These are phyloP conservation scores for Todus mexicanus DNA, from an alignment of 2,797 vertebrate genomes.

Conservation along the genomic window DNA sequence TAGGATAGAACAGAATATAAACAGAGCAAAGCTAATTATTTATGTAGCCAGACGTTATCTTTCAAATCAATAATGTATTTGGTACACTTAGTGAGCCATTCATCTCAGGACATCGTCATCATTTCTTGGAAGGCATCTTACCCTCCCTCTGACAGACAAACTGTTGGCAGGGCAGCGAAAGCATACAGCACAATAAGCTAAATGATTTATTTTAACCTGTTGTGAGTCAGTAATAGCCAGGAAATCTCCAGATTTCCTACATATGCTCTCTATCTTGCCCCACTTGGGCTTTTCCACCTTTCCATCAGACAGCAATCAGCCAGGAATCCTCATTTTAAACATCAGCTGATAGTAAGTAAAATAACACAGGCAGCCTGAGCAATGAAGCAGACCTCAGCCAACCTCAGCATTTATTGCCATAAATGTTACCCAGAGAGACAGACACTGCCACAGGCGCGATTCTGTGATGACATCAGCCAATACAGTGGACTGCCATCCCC, in stretches of 20 bases:
- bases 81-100: neutral
- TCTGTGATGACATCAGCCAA: neutral
- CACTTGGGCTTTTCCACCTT: neutral
- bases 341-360: neutral
- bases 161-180: neutral
- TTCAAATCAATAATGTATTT: neutral
- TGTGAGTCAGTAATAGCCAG: neutral
- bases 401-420: neutral
- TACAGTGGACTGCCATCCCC: neutral
- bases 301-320: neutral
- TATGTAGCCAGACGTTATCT: neutral
- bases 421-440: neutral
- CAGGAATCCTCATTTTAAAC: neutral
- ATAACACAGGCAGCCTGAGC: neutral
- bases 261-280: neutral
- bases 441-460: neutral
- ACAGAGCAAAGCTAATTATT: neutral
- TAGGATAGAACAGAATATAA: neutral
- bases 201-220: neutral
- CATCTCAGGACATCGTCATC: neutral
- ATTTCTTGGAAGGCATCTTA: neutral
- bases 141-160: neutral
- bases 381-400: neutral
- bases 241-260: neutral
- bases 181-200: neutral